Evolutionary conservation across 1,140 invertebrate genomes (phyloP), one percentile per base, ranked within the genome.

Genomic region (Aphelenchoides besseyi): DNA sequence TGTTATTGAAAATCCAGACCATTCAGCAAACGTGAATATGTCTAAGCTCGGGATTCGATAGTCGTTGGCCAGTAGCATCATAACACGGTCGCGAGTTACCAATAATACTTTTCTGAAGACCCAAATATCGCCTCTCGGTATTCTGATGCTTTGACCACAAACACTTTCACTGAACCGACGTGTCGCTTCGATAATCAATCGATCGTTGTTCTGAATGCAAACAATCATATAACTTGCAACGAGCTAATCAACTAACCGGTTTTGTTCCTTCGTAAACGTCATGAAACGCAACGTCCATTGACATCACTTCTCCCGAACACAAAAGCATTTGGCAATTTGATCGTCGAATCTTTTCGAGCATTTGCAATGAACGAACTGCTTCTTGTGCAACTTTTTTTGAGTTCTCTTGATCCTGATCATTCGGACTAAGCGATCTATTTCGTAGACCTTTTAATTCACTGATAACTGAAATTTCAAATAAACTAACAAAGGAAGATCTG

Each of bases 141-240:
- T 12, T 18, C 36, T 16, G 30, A 36, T 16, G 36, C 63, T 66
- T 3, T 32, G 16, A 12, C 12, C 26, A n/a, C 32, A 66, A 23
- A 66, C 63, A 26, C 16, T 12, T 29, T 66, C 26, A 8, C 63
- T 66, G n/a, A 32, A 37, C 30, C 36, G 12, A n/a, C 32, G 16
- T 16, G 63, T 32, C 12, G n/a, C 12, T n/a, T 66, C 63, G 32
- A 66, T 66, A 32, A 66, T 66, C 30, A 66, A 32, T 12, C 63
- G 63, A 32, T 66, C 63, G 36, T 66, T 66, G 36, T 66, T 66
- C 63, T 66, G 63, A 37, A 66, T n/a, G 1, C 30, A 66, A 37
- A 53, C 1, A 5, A 26, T 59, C 1, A 59, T 3, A 12, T 18
- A 1, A 59, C 12, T 16, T n/a, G 23, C 23, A 18, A 57, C 5